phyloP scores from a whole-genome alignment of 2,888 invertebrate genomes.

The Meteorus colon region DNA sequence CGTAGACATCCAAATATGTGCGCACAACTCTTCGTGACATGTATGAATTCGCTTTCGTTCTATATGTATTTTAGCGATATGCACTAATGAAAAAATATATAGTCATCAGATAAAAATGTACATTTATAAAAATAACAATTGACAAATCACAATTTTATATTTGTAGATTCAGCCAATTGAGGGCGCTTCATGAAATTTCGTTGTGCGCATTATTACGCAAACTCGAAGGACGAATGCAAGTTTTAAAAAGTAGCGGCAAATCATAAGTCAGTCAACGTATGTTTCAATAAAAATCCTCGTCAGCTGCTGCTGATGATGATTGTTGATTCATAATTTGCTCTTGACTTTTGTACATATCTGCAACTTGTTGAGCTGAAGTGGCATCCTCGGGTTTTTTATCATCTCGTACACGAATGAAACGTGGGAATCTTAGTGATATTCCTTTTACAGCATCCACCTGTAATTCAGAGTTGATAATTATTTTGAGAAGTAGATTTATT shows the following conservation, averaged over 20 bases:
- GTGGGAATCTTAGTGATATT: conserved; percentile 95
- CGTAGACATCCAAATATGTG: not conserved
- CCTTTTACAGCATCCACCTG: conserved; percentile 91
- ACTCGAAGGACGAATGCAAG: not conserved
- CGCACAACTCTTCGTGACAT: not conserved
- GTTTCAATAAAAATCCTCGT: conserved; percentile 77
- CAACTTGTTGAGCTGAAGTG: conserved; percentile 91
- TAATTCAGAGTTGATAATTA: not conserved
- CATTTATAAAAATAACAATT: not conserved
- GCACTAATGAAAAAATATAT: conserved; percentile 1
- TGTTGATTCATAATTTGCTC: conserved; percentile 88
- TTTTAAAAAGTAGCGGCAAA: not conserved
- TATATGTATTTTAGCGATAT: not conserved
- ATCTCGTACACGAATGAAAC: conserved; percentile 90
- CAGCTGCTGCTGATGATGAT: conserved; percentile 65
- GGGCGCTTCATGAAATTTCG: not conserved
- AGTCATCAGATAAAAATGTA: conserved; percentile 8
- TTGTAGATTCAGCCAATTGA: not conserved
- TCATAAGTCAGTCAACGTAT: conserved; percentile 6
- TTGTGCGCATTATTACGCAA: not conserved
- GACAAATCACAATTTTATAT: conserved; percentile 12
- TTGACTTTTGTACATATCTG: conserved; percentile 92
- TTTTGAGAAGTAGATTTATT: conserved; percentile 14
- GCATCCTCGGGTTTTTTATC: conserved; percentile 96
- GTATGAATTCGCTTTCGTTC: not conserved